Evolutionary conservation across 2,113 vertebrate species (phyloP).

Genomic region (Anhinga rufa): DNA sequence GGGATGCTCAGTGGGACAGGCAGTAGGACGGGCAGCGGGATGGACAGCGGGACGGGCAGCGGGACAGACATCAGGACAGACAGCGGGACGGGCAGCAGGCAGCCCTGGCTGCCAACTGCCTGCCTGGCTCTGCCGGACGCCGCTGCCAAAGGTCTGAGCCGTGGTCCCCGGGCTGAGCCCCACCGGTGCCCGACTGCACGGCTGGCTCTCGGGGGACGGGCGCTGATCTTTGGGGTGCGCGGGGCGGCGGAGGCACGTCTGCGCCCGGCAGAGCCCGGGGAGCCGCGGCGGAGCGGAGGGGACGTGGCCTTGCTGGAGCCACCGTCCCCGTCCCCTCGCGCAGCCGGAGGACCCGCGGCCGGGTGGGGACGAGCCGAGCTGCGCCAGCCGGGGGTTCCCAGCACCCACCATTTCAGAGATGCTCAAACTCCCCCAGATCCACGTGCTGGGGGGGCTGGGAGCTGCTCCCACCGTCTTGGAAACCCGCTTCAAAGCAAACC

Average conservation of each 20-base stretch:
- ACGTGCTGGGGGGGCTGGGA: rapidly evolving
- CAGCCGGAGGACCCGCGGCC: not conserved
- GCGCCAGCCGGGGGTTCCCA: not conserved
- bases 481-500: not conserved
- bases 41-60: not conserved
- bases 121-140: not conserved
- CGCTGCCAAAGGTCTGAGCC: not conserved
- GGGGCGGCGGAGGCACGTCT: rapidly evolving
- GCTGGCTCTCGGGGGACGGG: not conserved
- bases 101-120: not conserved
- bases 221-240: not conserved
- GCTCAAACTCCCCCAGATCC: not conserved
- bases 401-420: not conserved
- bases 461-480: not conserved
- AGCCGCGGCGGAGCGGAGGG: not conserved
- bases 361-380: not conserved
- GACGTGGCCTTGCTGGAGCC: not conserved
- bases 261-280: not conserved
- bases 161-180: not conserved
- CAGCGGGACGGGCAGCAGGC: not conserved
- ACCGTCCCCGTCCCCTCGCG: too few species aligned
- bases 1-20: not conserved
- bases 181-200: rapidly evolving
- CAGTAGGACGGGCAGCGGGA: not conserved
- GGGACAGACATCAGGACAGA: not conserved